Evolutionary conservation across 2,113 vertebrate species (phyloP).

Genomic region (Lonchura striata): DNA sequence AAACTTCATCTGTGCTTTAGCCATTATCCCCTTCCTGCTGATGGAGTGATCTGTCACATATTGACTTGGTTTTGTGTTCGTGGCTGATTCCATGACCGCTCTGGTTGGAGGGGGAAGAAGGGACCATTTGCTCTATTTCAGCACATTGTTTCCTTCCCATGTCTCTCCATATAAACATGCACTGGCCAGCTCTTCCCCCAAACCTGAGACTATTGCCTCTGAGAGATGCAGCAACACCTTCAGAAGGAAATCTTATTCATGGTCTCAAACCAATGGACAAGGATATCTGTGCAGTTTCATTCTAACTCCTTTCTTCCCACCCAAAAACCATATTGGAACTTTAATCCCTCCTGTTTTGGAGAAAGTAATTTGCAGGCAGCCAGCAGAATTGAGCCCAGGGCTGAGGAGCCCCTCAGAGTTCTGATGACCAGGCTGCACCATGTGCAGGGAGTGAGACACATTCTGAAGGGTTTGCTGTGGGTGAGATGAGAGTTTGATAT

Average conservation of each 20-base stretch:
- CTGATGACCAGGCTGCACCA: background rate
- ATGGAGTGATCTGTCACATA: accelerated
- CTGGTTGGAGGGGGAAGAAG: background rate
- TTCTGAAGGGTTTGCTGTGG: background rate
- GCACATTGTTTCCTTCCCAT: background rate
- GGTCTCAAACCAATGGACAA: background rate
- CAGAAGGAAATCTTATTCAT: background rate
- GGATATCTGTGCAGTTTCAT: background rate
- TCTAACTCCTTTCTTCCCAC: background rate
- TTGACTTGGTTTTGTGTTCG: background rate
- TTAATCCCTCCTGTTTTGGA: background rate
- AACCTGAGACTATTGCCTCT: background rate
- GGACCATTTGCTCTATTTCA: background rate
- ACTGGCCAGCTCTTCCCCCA: background rate
- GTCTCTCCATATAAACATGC: background rate
- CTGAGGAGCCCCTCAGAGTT: accelerated
- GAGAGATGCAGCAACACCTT: background rate
- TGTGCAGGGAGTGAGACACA: accelerated
- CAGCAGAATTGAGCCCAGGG: background rate
- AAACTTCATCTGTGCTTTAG: background rate
- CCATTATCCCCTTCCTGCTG: background rate
- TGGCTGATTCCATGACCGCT: background rate
- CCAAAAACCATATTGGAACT: background rate
- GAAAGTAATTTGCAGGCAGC: background rate
- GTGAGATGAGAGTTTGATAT: background rate